Conservation (phyloP, 2,113 vertebrate species). For the Monarcha castaneiventris region DNA sequence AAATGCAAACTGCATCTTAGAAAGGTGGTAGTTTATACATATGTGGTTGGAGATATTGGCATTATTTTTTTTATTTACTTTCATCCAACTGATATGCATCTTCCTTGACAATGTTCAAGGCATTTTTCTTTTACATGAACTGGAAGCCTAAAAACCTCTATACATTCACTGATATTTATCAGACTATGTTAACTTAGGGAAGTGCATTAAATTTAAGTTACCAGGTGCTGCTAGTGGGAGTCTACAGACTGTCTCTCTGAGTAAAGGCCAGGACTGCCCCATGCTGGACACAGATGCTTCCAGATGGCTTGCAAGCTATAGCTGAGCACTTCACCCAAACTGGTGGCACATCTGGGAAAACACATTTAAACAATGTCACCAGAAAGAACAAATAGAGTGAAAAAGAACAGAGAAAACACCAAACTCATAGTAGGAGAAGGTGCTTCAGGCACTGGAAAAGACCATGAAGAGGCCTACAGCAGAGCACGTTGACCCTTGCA, state of each 20-base stretch:
- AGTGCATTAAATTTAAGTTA: neutral
- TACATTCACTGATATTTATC: neutral
- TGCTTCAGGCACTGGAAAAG: neutral
- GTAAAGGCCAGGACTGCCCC: neutral
- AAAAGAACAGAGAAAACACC: neutral
- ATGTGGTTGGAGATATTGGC: neutral
- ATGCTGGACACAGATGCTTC: neutral
- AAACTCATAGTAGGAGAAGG: neutral
- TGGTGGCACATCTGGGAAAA: neutral
- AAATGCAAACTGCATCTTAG: neutral
- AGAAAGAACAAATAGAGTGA: neutral
- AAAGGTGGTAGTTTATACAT: neutral
- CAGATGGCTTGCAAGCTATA: neutral
- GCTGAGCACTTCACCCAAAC: neutral
- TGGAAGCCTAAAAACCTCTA: neutral
- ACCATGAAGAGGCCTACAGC: neutral
- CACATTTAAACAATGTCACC: neutral
- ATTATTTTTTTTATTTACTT: neutral
- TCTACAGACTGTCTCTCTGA: neutral
- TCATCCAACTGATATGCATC: neutral
- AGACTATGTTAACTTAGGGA: neutral
- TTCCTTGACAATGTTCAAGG: neutral
- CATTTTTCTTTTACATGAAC: neutral
- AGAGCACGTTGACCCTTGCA: neutral
- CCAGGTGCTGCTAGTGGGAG: neutral